Evolutionary conservation across 2,888 invertebrate genomes (phyloP), one percentile per base, ranked within the genome.

Genomic region (Parnassius orleans): DNA sequence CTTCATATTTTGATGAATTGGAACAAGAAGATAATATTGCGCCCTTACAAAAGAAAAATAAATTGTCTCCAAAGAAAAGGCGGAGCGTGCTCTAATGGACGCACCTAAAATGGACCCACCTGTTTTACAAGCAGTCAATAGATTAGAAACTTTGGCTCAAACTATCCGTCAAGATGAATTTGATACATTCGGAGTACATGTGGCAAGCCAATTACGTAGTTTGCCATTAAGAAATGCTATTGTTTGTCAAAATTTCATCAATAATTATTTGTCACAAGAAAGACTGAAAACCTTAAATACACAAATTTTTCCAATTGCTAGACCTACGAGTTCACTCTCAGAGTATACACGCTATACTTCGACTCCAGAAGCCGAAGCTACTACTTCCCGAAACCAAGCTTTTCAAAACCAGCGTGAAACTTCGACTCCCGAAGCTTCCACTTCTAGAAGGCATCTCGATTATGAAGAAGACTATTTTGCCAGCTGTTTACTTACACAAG

Each of bases 381-480:
- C 69, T 67, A 47, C 47, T 47, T 47, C 3, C 47, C 68, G 9
- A 65, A 61, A 61, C 69, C 72, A 71, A 24, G 33, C 33, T 33
- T 33, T 33, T 33, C 33, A 7, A 33, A 33, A 33, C 33, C 33
- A 33, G 5, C 68, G 70, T 61, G 64, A 71, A 65, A 71, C 68
- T 68, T 68, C 69, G 66, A 69, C 33, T 33, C 70, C 68, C 66
- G 53, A 59, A 61, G 55, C 66, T 68, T 70, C 70, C 68, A 71
- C 70, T 74, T 72, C 72, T 67, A 41, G 71, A 72, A 73, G 69
- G 66, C 72, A 74, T 72, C 66, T 75, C 75, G 71, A 75, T 12
- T 75, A 74, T 72, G 73, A 74, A 76, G 74, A 72, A 74, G 73
- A 76, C 73, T 74, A 75, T 73, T 76, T 73, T 76, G 72, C 75